Evolutionary conservation across 2,113 vertebrate species (phyloP), one percentile per base, ranked within the genome.

Genomic region (Lamprotornis superbus): DNA sequence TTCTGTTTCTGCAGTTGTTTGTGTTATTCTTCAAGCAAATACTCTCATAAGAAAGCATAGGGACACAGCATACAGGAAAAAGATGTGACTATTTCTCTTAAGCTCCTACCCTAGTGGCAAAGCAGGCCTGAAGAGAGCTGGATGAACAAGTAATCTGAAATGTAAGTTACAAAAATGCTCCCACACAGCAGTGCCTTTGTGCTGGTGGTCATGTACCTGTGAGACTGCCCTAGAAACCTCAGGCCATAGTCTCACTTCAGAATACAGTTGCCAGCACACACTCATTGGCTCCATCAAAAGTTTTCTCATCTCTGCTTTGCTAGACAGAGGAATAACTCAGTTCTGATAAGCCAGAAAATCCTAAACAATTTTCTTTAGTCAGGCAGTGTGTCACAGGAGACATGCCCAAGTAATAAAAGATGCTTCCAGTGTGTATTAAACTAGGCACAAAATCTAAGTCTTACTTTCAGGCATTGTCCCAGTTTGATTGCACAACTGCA

Each of bases 191-290:
- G 39, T 80, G 10, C 11, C 7, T 87, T 73, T 76, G 15, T 7
- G 2, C 7, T n/a, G 61, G 12, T 2, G 0, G n/a, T 37, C 42
- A 12, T 7, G 4, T 33, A 17, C 8, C 11, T 19, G 35, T 67
- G 14, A 30, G 24, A 19, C n/a, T 47, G 39, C 11, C 1, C 4
- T 2, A 73, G 44, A 20, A 87, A 42, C 9, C 12, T 55, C 33
- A 59, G 39, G 25, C 33, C 73, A 25, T 1, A 31, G 24, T 27
- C 35, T 60, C 63, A n/a, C 4, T 10, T 76, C 35, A 73, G 44
- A 68, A 39, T 1, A 40, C 17, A 11, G 20, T 2, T n/a, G 1
- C 71, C 67, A 65, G 21, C 37, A 57, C 35, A 76, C 15, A 31
- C 10, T 10, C 25, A 42, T 1, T 55, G 13, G 3, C 4, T 80